phyloP scores from a whole-genome alignment of 2,888 invertebrate genomes.

The Leptopilina syphax region DNA sequence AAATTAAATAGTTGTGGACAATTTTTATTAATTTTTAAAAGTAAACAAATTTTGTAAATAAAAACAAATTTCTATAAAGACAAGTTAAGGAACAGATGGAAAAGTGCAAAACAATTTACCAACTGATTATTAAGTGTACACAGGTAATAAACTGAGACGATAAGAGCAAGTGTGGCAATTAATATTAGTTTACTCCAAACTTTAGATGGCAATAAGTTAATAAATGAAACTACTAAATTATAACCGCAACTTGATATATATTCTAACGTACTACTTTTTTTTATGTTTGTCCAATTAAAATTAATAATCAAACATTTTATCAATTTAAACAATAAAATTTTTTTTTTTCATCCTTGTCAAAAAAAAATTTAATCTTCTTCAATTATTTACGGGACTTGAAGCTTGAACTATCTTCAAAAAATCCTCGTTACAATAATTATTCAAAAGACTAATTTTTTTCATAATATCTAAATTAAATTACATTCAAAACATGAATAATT shows the following conservation, averaged over 20 bases:
- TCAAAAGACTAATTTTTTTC: too few species aligned
- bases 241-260: not conserved
- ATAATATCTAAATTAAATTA: too few species aligned
- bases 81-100: not conserved
- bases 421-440: too few species aligned
- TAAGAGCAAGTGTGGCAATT: constrained; percentile 26
- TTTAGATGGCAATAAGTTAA: constrained; percentile 24
- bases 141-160: constrained; percentile 20
- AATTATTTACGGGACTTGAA: too few species aligned
- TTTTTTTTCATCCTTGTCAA: too few species aligned
- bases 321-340: too few species aligned
- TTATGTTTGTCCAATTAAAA: too few species aligned
- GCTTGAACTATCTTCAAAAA: too few species aligned
- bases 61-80: not conserved
- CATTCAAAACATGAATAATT: too few species aligned
- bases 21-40: not conserved
- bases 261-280: not conserved
- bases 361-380: too few species aligned
- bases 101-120: constrained; percentile 12
- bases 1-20: too few species aligned
- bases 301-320: too few species aligned
- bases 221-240: not conserved
- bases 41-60: not conserved
- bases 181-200: constrained; percentile 20
- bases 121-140: constrained; percentile 28